Percentiles rank a stretch among this genome's conserved stretches.
phyloP scores from a whole-genome alignment of 2,113 vertebrate genomes.

The Corythoichthys intestinalis region DNA sequence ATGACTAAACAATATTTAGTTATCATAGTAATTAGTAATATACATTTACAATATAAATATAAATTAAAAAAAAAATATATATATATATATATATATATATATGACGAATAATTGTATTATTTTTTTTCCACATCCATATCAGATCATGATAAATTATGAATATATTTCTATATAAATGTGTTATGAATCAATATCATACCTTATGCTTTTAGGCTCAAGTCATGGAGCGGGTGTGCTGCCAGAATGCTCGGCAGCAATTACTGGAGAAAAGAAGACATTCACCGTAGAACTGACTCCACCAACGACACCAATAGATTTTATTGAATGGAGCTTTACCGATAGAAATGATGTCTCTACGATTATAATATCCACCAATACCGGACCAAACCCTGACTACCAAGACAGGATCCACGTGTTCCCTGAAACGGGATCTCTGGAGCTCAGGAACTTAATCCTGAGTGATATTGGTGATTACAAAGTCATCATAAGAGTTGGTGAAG shows the following conservation, averaged over 20 bases:
- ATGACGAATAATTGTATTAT: neutral
- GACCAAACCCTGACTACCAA: fast-evolving
- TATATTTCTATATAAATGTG: neutral
- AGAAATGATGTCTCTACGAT: fast-evolving
- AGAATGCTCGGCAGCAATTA: constrained; percentile 2
- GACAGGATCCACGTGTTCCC: constrained; percentile 14
- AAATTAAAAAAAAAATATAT: neutral
- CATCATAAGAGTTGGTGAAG: neutral
- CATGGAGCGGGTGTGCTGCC: constrained; percentile 25
- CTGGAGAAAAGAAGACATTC: constrained; percentile 29
- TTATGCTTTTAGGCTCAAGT: constrained; percentile 23
- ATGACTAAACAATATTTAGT: no score
- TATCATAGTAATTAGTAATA: no score
- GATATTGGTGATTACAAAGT: constrained; percentile 43
- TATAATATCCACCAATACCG: neutral
- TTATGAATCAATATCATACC: neutral
- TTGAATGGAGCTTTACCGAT: constrained; percentile 19
- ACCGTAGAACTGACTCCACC: constrained; percentile 17
- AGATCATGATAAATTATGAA: neutral
- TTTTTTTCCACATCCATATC: neutral
- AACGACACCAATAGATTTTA: neutral
- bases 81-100: neutral
- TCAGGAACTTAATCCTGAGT: constrained; percentile 19
- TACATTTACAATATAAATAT: neutral
- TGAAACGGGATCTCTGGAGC: constrained; percentile 45